Evolutionary conservation across 2,797 vertebrate genomes (phyloP).

Genomic region (Rhinophrynus dorsalis): DNA sequence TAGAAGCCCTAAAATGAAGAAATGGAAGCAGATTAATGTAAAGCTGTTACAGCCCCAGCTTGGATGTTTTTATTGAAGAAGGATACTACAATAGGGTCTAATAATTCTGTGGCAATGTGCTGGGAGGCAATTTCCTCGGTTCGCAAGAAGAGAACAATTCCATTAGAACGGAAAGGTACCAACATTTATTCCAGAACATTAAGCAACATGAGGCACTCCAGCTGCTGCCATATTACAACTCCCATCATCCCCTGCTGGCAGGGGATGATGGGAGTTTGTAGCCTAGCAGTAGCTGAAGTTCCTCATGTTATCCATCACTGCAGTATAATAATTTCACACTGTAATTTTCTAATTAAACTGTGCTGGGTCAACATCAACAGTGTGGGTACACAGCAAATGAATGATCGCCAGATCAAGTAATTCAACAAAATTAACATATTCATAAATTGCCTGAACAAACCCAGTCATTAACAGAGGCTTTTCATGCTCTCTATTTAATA

Average conservation of each 20-base stretch:
- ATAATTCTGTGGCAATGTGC: not conserved
- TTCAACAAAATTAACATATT: constrained; percentile 3
- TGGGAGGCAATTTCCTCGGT: not conserved
- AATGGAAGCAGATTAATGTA: not conserved
- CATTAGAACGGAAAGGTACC: not conserved
- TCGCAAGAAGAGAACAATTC: not conserved
- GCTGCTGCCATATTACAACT: too few species aligned
- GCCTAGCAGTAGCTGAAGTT: too few species aligned
- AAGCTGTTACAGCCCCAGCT: not conserved
- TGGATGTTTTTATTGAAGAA: not conserved
- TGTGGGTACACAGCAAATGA: not conserved
- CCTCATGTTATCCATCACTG: too few species aligned
- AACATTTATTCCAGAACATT: too few species aligned
- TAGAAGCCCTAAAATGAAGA: not conserved
- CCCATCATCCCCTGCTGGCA: too few species aligned
- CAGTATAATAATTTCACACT: not conserved
- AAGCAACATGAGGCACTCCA: too few species aligned
- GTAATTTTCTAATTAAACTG: not conserved
- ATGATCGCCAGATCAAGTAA: not conserved
- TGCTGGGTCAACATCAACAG: not conserved
- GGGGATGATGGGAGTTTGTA: too few species aligned
- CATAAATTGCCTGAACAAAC: not conserved
- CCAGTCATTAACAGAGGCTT: not conserved
- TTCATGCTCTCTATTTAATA: not conserved
- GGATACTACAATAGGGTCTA: not conserved